Percentiles rank a stretch among this genome's conserved stretches.
These are phyloP conservation scores for Gryllus bimaculatus DNA, from an alignment of 1,140 invertebrate genomes.

Conservation along the genomic window DNA sequence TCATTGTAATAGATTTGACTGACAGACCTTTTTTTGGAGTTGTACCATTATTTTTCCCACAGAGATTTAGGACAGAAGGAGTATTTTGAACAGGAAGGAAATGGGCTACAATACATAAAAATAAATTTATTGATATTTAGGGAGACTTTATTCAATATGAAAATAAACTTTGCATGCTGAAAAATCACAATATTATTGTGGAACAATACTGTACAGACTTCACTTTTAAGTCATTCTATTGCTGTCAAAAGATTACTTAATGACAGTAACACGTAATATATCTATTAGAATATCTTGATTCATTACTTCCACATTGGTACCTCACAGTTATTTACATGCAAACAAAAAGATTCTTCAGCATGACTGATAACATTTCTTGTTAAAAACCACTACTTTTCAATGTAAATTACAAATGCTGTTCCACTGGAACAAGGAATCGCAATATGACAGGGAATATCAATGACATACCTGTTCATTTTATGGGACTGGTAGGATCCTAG, in stretches of 20 bases:
- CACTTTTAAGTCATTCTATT: not conserved
- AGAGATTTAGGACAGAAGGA: too few species aligned
- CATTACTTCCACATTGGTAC: not conserved
- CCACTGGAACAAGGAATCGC: not conserved
- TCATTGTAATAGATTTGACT: too few species aligned
- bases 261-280: not conserved
- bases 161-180: constrained; percentile 16
- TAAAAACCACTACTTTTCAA: not conserved
- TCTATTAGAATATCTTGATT: not conserved
- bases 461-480: not conserved
- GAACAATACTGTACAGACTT: constrained; percentile 1
- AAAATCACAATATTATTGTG: constrained; percentile 11
- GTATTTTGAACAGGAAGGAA: too few species aligned
- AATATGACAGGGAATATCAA: not conserved
- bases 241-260: not conserved
- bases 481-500: not conserved
- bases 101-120: not conserved
- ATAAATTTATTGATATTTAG: not conserved
- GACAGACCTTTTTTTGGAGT: too few species aligned
- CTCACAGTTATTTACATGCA: not conserved
- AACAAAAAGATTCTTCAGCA: constrained; percentile 5
- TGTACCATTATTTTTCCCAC: too few species aligned
- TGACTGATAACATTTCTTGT: not conserved
- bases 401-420: constrained; percentile 1
- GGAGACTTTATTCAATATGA: constrained; percentile 17